These are phyloP conservation scores for Caradrina clavipalpis DNA, from an alignment of 2,888 invertebrate species.

Conservation along the genomic window DNA sequence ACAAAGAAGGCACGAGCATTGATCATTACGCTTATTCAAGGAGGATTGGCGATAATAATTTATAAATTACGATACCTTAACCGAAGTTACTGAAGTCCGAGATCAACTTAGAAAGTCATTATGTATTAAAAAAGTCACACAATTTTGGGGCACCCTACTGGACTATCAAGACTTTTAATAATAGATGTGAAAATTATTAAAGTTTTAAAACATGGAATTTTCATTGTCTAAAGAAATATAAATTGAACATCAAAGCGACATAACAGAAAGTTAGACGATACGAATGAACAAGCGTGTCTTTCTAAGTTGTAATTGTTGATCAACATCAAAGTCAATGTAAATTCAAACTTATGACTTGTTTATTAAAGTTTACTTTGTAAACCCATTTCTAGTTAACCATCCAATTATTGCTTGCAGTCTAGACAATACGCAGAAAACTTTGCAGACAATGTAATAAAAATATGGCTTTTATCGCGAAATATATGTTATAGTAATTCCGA, in stretches of 20 bases:
- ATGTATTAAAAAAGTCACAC: too few relatives aligned
- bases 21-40: too few relatives aligned
- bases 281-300: slow-evolving; percentile 31
- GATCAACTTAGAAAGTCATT: too few relatives aligned
- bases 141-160: too few relatives aligned
- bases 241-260: slow-evolving; percentile 29
- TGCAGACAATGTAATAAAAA: slow-evolving; percentile 48
- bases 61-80: too few relatives aligned
- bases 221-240: slow-evolving; percentile 42
- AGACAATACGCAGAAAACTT: slow-evolving; percentile 53
- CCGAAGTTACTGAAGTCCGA: too few relatives aligned
- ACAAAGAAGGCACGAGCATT: too few relatives aligned
- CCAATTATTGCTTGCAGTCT: slow-evolving; percentile 59
- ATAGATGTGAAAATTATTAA: slow-evolving; percentile 42
- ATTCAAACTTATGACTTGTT: slow-evolving; percentile 43
- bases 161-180: too few relatives aligned
- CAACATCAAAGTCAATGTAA: slow-evolving; percentile 30
- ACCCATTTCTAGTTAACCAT: slow-evolving; percentile 48
- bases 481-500: slow-evolving; percentile 30
- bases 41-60: too few relatives aligned
- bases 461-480: slow-evolving; percentile 37
- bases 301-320: slow-evolving; percentile 41
- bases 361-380: slow-evolving; percentile 5
- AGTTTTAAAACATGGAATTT: slow-evolving; percentile 35
- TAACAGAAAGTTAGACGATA: slow-evolving; percentile 23